Conservation (phyloP, 1,140 invertebrate genomes). For the Mycetomoellerius zeteki region DNA sequence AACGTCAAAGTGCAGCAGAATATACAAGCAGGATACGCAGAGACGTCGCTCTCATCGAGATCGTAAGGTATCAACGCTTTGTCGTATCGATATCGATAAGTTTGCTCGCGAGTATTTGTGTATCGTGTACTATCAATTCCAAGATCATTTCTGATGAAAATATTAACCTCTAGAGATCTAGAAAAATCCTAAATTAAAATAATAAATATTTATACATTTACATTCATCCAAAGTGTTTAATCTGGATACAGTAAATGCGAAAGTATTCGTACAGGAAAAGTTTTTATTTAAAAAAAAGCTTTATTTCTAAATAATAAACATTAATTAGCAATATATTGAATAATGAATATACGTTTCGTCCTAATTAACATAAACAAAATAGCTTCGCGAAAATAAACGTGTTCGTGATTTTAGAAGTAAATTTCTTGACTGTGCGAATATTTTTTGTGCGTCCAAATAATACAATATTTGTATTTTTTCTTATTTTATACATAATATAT, state of each 20-base stretch:
- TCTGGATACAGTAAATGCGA: background rate
- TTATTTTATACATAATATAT: no score
- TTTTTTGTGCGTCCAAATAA: no score
- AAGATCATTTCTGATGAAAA: background rate
- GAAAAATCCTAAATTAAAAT: background rate
- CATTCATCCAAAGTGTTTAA: background rate
- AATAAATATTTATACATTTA: background rate
- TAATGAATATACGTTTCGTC: no score
- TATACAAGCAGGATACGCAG: conserved; percentile 4
- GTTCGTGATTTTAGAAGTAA: no score
- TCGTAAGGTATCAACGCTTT: background rate
- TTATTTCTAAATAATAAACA: no score
- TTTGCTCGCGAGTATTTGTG: background rate
- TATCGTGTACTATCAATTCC: background rate
- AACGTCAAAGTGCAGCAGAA: conserved; percentile 28
- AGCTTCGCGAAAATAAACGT: no score
- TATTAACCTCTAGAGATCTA: background rate
- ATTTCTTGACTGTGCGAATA: no score
- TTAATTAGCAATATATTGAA: no score
- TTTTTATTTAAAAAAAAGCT: no score
- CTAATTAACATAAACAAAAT: no score
- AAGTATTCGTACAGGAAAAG: no score
- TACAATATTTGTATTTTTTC: no score
- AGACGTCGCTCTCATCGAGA: background rate
- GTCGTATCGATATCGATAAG: conserved; percentile 21